phyloP scores from a whole-genome alignment of 2,797 vertebrate species.

The Silurus aristotelis region DNA sequence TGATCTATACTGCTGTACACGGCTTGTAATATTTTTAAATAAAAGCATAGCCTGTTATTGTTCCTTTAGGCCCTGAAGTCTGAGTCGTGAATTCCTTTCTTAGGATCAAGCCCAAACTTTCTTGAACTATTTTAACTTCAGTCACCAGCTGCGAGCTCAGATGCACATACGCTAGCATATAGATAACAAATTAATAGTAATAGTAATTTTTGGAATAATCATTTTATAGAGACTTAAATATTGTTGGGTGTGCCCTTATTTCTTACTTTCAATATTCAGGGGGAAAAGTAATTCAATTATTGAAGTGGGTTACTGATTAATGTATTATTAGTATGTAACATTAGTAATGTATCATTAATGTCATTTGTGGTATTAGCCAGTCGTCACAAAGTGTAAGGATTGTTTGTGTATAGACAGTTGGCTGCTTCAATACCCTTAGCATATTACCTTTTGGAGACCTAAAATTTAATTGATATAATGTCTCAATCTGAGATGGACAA shows the following conservation, averaged over 20 bases:
- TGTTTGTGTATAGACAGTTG: background rate
- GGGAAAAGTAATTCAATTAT: too few relatives aligned
- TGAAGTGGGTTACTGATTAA: too few relatives aligned
- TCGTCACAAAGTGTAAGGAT: background rate
- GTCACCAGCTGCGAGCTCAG: too few relatives aligned
- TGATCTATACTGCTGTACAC: background rate
- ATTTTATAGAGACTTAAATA: too few relatives aligned
- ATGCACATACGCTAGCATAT: too few relatives aligned
- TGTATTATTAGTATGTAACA: too few relatives aligned
- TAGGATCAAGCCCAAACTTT: background rate
- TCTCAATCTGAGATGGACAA: background rate
- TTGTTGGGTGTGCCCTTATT: too few relatives aligned
- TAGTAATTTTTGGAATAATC: too few relatives aligned
- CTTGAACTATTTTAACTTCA: background rate
- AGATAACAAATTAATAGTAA: too few relatives aligned
- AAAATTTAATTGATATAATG: background rate
- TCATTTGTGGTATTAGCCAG: background rate
- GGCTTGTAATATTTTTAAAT: background rate
- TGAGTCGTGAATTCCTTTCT: background rate
- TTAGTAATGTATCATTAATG: too few relatives aligned
- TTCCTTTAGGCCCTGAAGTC: background rate
- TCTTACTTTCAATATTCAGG: too few relatives aligned
- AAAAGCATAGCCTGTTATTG: background rate
- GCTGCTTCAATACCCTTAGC: background rate
- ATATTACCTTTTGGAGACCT: background rate